Evolutionary conservation across 2,888 invertebrate genomes (phyloP).

Genomic region (Antitype chi): DNA sequence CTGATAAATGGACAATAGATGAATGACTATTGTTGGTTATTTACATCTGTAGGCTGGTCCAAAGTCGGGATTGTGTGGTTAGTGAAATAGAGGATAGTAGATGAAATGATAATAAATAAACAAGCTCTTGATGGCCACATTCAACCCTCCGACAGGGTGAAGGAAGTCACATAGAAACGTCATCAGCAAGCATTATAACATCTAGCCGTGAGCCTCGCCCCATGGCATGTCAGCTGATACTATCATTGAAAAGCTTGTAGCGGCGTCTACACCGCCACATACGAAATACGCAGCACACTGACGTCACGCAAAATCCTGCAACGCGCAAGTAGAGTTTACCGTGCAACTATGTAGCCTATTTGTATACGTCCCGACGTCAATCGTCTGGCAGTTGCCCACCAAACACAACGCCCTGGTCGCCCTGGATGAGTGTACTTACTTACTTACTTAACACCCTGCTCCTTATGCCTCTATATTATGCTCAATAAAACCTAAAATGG

Average conservation of each 20-base stretch:
- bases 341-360: no score
- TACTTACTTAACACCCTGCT: no score
- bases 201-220: background rate
- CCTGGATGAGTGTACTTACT: no score
- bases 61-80: constrained; percentile 12
- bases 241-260: background rate
- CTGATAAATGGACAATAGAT: constrained; percentile 59
- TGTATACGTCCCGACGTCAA: no score
- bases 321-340: no score
- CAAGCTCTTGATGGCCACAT: background rate
- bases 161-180: background rate
- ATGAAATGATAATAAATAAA: background rate
- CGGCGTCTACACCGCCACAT: no score
- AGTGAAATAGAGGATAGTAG: background rate
- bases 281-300: no score
- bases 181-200: no score
- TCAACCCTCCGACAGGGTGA: background rate
- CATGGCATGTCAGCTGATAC: background rate
- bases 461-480: no score
- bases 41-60: constrained; percentile 35
- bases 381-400: no score
- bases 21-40: constrained; percentile 54
- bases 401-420: no score
- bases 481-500: background rate
- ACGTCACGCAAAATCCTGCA: no score